These are phyloP conservation scores for Agriopis marginaria DNA, from an alignment of 2,888 invertebrate genomes.

Conservation along the genomic window DNA sequence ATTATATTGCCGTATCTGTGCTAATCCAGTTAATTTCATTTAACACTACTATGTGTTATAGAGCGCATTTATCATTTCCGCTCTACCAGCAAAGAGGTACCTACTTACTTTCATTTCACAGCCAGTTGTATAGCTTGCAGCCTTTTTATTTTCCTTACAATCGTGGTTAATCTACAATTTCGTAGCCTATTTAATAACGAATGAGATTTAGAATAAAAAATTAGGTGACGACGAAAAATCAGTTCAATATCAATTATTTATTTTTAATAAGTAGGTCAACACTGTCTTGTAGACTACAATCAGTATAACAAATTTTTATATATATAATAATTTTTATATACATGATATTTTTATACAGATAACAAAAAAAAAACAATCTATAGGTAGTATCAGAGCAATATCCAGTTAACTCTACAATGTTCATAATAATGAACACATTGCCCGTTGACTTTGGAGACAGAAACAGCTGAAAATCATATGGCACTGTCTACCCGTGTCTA, in stretches of 20 bases:
- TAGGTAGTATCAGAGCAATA: neutral
- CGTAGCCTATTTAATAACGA: neutral
- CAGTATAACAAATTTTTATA: too few relatives aligned
- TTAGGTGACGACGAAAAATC: neutral
- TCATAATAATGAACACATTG: neutral
- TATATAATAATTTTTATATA: too few relatives aligned
- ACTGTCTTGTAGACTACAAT: too few relatives aligned
- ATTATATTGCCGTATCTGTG: slow-evolving; percentile 6
- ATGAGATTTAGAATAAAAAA: neutral
- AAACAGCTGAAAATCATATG: slow-evolving; percentile 50
- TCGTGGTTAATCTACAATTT: neutral
- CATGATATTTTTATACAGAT: too few relatives aligned
- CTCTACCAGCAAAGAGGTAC: neutral
- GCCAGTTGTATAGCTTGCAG: neutral
- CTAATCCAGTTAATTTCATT: slow-evolving; percentile 24
- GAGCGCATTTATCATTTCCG: slow-evolving; percentile 13
- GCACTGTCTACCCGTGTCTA: slow-evolving; percentile 27
- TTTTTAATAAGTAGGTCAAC: neutral
- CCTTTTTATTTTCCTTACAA: neutral
- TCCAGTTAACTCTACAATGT: too few relatives aligned
- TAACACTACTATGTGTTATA: slow-evolving; percentile 4
- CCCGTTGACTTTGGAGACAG: slow-evolving; percentile 21
- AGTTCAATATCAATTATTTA: neutral
- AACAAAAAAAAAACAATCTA: too few relatives aligned
- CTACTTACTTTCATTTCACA: neutral